Evolutionary conservation across 1,140 invertebrate species (phyloP).

Genomic region (Pogonomyrmex barbatus): DNA sequence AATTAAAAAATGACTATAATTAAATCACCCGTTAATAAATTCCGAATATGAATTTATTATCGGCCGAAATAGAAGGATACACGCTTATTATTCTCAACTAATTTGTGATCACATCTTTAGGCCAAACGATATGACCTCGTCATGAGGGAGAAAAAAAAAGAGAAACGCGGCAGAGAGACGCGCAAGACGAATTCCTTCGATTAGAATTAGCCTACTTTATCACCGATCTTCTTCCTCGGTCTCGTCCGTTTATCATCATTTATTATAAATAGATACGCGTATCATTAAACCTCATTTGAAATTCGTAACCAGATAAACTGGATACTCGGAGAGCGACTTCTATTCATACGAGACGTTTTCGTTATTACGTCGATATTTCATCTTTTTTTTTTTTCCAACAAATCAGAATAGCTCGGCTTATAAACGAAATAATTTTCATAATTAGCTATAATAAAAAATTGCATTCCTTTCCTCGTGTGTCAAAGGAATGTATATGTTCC

Average conservation of each 20-base stretch:
- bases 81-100: constrained; percentile 28
- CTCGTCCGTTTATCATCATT: constrained; percentile 4
- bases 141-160: not conserved
- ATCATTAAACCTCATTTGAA: constrained; percentile 28
- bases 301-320: constrained; percentile 44
- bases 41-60: constrained; percentile 74
- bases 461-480: not conserved
- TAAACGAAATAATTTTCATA: constrained; percentile 33
- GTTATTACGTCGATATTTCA: constrained; percentile 12
- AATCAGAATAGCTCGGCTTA: not conserved
- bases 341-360: not conserved
- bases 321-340: constrained; percentile 1
- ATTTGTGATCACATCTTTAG: constrained; percentile 46
- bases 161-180: constrained; percentile 39
- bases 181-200: constrained; percentile 63
- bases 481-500: not conserved
- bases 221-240: not conserved
- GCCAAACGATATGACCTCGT: constrained; percentile 28
- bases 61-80: constrained; percentile 31
- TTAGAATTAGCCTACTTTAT: constrained; percentile 53
- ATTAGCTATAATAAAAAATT: constrained; percentile 37
- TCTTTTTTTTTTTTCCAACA: not conserved
- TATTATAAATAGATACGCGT: constrained; percentile 30
- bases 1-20: constrained; percentile 73
- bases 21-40: constrained; percentile 74